phyloP scores from a whole-genome alignment of 2,888 invertebrate genomes.

The Xanthorhoe designata region DNA sequence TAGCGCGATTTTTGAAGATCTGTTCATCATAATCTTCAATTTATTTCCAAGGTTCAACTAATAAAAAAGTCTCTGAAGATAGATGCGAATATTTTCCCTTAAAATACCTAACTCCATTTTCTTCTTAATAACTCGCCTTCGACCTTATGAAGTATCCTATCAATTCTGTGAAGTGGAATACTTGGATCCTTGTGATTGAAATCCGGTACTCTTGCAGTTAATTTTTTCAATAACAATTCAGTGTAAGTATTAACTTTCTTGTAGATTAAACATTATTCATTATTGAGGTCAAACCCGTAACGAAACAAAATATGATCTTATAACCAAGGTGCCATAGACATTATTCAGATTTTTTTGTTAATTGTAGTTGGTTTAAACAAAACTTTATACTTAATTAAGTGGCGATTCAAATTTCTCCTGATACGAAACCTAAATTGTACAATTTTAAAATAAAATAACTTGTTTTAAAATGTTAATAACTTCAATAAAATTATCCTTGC shows the following conservation, averaged over 20 bases:
- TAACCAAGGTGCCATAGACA: too few relatives aligned
- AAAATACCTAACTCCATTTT: slow-evolving; percentile 32
- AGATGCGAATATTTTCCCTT: slow-evolving; percentile 26
- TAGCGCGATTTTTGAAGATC: not conserved
- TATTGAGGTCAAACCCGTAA: too few relatives aligned
- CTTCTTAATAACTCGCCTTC: slow-evolving; percentile 23
- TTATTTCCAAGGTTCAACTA: slow-evolving; percentile 12
- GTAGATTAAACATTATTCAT: not conserved
- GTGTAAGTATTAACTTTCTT: not conserved
- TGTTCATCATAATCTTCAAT: not conserved
- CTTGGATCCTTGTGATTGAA: slow-evolving; percentile 32
- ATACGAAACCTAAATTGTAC: not conserved
- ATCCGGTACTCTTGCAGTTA: slow-evolving; percentile 13
- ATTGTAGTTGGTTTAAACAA: too few relatives aligned
- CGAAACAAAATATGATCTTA: too few relatives aligned
- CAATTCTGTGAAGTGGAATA: slow-evolving; percentile 32
- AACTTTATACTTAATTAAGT: too few relatives aligned
- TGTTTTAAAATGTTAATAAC: not conserved
- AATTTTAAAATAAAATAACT: not conserved
- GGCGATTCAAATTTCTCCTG: too few relatives aligned
- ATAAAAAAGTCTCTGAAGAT: slow-evolving; percentile 30
- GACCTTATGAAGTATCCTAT: slow-evolving; percentile 33
- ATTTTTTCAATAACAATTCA: not conserved
- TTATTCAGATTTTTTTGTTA: too few relatives aligned
- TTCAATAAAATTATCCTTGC: not conserved